Evolutionary conservation across 1,140 invertebrate genomes (phyloP), one percentile per base, ranked within the genome.

Genomic region (Saxidomus purpurata): DNA sequence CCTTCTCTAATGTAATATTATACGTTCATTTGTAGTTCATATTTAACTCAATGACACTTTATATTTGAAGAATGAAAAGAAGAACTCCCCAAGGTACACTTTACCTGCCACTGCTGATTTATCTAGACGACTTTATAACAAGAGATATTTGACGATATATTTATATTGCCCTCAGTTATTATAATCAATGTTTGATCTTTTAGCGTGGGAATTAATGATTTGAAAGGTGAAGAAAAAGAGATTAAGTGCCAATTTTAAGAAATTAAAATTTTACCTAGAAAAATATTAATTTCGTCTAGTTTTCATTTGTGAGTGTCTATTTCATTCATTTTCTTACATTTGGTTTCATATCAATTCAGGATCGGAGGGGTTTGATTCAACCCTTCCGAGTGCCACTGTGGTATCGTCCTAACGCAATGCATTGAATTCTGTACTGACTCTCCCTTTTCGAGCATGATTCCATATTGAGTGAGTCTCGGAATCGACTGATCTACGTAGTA

Each of bases 81-180:
- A n/a, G 17, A 17, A 11, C 8, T n/a, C 59, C 59, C 59, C n/a
- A 28, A 28, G n/a, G 59, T 63, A 63, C 59, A 63, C 59, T n/a
- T 63, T 22, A 9, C n/a, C 3, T 63, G 59, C 25, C 59, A 63
- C n/a, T 28, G 28, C 25, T 63, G 22, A 28, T 63, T 63, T 63
- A 63, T 28, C 19, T 28, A 28, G 59, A 28, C 59, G 59, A 25
- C n/a, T 8, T 28, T 63, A n/a, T n/a, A n/a, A 63, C 8, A 28
- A 28, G 28, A 63, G 59, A 63, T 63, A 63, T 28, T 25, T 63
- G 59, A 63, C 28, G 59, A 63, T 63, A 63, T 63, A 63, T 63
- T 63, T 63, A 63, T 63, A 63, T 63, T 63, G n/a, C 59, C 25
- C 25, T 28, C 25, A 28, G 6, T n/a, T 63, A 19, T 8, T 63